Evolutionary conservation across 2,797 vertebrate genomes (phyloP), one percentile per base, ranked within the genome.

Genomic region (Tokudaia tokunoshimensis): DNA sequence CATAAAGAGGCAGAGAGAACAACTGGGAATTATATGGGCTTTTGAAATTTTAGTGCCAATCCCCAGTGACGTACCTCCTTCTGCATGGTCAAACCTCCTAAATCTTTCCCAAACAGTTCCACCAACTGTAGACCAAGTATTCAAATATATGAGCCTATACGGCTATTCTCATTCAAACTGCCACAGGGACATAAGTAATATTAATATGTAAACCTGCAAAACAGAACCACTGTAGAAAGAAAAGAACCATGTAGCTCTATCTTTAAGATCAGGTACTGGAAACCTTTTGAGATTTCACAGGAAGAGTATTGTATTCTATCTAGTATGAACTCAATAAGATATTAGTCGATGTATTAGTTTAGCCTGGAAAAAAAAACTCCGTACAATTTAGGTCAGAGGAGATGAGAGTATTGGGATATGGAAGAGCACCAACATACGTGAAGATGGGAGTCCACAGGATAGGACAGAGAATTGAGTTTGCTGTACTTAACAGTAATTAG

Each of bases 311-410:
- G 10, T 92, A 29, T 94, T 81, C 29, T 76, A 57, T 78, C 17
- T 76, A 63, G 50, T 72, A 91, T 65, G 81, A 91, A n/a, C 63
- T 41, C 67, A 75, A 4, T 95, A 61, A 93, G 91, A 74, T 59
- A 75, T 83, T 93, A 76, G 24, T 85, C 59, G 15, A 75, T 89
- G 12, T 94, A 93, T 88, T 94, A 65, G 50, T 57, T 44, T 63
- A 13, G 31, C 91, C 50, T 94, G 76, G 52, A 67, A 94, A 72
- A 47, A 34, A 34, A 74, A 44, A 41, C 2, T 3, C 17, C 26
- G 80, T 92, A 61, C 1, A 50, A 22, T n/a, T 89, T 90, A 70
- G 57, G 37, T 59, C 41, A 65, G 80, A 91, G 61, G 61, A 86
- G 24, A 74, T 31, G 70, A 83, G 90, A 55, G 80, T 93, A 94